Evolutionary conservation across 2,113 vertebrate species (phyloP).

Genomic region (Strigops habroptila): DNA sequence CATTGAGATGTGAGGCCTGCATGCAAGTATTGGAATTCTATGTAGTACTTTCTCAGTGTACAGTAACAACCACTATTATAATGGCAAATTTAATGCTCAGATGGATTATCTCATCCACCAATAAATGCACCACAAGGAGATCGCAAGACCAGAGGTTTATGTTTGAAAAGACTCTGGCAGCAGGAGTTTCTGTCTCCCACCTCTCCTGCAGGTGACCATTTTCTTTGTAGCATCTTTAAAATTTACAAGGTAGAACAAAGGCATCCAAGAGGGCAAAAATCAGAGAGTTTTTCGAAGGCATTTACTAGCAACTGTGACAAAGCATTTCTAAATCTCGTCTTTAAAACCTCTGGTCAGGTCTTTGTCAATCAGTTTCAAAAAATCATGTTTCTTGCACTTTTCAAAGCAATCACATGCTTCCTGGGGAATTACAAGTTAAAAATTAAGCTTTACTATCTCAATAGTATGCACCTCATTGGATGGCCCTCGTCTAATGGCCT

Average conservation of each 20-base stretch:
- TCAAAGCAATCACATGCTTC: background rate
- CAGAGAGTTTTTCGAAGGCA: background rate
- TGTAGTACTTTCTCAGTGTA: background rate
- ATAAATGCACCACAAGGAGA: background rate
- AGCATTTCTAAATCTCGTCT: background rate
- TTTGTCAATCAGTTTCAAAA: background rate
- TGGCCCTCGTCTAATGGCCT: background rate
- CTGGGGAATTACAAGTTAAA: background rate
- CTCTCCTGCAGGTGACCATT: background rate
- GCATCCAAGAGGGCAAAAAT: background rate
- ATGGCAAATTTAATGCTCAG: background rate
- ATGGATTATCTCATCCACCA: background rate
- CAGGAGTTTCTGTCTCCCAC: background rate
- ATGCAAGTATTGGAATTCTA: background rate
- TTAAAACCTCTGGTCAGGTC: background rate
- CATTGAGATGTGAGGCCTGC: background rate
- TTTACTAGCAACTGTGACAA: background rate
- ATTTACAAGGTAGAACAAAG: background rate
- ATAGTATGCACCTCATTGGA: background rate
- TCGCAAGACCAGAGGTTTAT: background rate
- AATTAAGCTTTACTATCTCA: background rate
- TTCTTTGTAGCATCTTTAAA: background rate
- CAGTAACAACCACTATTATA: background rate
- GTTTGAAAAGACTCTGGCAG: background rate
- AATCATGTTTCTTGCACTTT: background rate